A percentile compares a stretch with the other conserved stretches of the same genome.
phyloP scores from a whole-genome alignment of 2,888 invertebrate species.

The Cryptocephalus primarius region DNA sequence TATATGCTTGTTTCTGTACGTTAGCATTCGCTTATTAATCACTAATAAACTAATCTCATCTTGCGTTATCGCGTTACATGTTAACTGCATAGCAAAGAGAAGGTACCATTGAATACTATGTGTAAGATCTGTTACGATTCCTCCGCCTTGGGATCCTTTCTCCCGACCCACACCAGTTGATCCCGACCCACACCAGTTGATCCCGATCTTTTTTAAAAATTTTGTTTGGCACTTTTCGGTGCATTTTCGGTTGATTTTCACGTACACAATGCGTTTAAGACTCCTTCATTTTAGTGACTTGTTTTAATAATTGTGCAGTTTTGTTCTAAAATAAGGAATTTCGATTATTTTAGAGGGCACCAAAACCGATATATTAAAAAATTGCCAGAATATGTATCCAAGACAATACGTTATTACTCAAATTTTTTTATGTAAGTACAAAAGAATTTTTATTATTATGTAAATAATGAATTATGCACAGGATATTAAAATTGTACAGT shows the following conservation, averaged over 20 bases:
- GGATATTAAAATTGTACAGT: too few species aligned
- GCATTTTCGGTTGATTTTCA: conserved; percentile 14
- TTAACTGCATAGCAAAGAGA: too few species aligned
- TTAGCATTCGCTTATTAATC: too few species aligned
- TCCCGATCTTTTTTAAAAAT: neutral
- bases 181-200: conserved; percentile 1
- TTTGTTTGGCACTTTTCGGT: neutral
- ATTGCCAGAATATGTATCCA: conserved; percentile 14
- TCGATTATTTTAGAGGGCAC: conserved; percentile 14
- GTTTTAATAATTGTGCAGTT: conserved; percentile 1
- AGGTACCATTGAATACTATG: too few species aligned
- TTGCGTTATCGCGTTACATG: too few species aligned
- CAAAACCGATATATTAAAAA: conserved; percentile 15
- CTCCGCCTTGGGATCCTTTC: conserved; percentile 6
- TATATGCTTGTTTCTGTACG: too few species aligned
- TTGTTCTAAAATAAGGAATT: neutral
- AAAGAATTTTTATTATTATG: neutral
- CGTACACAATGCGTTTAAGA: conserved; percentile 8
- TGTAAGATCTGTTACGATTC: too few species aligned
- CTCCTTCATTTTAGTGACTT: conserved; percentile 15
- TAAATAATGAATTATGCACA: too few species aligned
- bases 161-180: conserved; percentile 5
- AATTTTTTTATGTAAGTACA: conserved; percentile 14
- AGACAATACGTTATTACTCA: conserved; percentile 13
- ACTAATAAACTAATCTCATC: too few species aligned